These are phyloP conservation scores for Thaleichthys pacificus DNA, from an alignment of 2,797 vertebrate genomes.

Conservation along the genomic window DNA sequence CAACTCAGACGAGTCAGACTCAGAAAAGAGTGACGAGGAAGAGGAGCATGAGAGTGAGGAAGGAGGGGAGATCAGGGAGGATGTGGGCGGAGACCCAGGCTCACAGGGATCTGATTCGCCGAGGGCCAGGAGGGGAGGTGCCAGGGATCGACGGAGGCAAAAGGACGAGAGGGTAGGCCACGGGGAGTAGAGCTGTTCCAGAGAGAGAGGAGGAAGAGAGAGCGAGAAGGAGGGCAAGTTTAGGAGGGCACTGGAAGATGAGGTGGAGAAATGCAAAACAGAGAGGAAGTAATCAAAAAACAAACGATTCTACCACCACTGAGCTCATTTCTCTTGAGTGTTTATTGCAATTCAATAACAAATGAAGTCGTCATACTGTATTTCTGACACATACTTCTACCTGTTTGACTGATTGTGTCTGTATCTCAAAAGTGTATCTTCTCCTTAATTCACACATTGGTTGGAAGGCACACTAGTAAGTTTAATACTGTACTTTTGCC, in stretches of 20 bases:
- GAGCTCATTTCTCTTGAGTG: too few relatives aligned
- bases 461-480: too few relatives aligned
- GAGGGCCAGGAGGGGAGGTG: constrained; percentile 46
- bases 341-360: too few relatives aligned
- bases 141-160: constrained; percentile 33
- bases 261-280: background rate
- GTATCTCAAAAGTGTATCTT: background rate
- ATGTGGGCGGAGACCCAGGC: constrained; percentile 25
- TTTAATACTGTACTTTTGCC: too few relatives aligned
- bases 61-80: constrained; percentile 26
- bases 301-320: background rate
- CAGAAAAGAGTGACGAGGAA: constrained; percentile 66
- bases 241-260: constrained; percentile 7
- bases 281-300: background rate
- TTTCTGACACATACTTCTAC: background rate
- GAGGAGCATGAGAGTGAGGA: constrained; percentile 26
- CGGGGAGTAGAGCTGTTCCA: constrained; percentile 32
- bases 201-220: background rate
- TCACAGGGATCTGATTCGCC: constrained; percentile 57
- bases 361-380: background rate
- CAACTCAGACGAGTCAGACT: constrained; percentile 87
- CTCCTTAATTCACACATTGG: background rate
- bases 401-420: background rate
- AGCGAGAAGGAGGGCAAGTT: background rate
- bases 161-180: constrained; percentile 29